phyloP scores from a whole-genome alignment of 1,140 invertebrate genomes.

The Tetramorium simillimum region DNA sequence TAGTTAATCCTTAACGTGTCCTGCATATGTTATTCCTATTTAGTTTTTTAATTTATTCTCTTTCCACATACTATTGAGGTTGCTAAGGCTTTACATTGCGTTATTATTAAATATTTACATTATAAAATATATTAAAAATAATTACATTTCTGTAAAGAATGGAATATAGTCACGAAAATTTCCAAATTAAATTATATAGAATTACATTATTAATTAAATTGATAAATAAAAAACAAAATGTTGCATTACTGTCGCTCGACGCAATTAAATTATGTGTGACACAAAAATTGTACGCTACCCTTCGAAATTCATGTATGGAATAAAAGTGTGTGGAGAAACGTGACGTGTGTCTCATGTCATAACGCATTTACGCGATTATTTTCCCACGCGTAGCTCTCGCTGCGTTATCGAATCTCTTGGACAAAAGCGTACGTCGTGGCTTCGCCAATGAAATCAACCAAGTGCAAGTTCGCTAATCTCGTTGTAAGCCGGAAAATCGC shows the following conservation, averaged over 20 bases:
- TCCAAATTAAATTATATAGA: not conserved
- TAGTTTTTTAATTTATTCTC: constrained; percentile 27
- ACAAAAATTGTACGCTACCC: not conserved
- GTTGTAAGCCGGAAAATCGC: constrained; percentile 55
- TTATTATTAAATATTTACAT: not conserved
- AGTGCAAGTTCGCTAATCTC: constrained; percentile 62
- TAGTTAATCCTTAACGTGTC: constrained; percentile 19
- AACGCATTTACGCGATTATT: constrained; percentile 34
- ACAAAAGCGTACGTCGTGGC: constrained; percentile 20
- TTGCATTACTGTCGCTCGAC: not conserved
- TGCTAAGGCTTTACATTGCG: not conserved
- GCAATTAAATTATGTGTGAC: not conserved
- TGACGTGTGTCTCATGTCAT: not conserved
- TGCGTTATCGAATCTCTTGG: constrained; percentile 30
- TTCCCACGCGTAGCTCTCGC: not conserved
- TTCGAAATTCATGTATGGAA: not conserved
- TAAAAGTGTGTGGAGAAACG: not conserved
- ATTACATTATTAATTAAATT: not conserved
- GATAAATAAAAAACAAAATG: not conserved
- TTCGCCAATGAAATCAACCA: constrained; percentile 56
- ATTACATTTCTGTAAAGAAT: not conserved
- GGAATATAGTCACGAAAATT: not conserved
- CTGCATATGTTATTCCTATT: not conserved
- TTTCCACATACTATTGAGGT: not conserved
- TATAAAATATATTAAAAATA: not conserved